phyloP scores from a whole-genome alignment of 2,113 vertebrate genomes.

The Myotis yumanensis region DNA sequence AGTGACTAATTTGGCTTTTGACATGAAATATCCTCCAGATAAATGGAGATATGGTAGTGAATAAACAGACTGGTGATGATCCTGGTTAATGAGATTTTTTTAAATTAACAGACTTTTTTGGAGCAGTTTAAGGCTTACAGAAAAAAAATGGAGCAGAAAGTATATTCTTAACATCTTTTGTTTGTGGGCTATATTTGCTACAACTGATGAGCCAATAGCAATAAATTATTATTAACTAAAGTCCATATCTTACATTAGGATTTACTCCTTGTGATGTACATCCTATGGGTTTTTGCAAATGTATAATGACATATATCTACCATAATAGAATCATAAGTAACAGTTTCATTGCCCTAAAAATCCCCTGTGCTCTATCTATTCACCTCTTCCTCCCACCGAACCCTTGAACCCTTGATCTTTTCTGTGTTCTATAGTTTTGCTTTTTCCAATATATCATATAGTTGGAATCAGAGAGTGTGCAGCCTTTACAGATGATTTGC shows the following conservation, averaged over 20 bases:
- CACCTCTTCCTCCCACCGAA: neutral
- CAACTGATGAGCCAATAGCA: neutral
- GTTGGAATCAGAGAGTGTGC: neutral
- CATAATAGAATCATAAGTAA: neutral
- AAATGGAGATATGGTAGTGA: neutral
- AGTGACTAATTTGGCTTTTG: conserved; percentile 37
- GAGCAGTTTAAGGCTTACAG: neutral
- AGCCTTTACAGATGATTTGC: neutral
- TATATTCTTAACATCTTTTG: neutral
- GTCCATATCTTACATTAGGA: neutral
- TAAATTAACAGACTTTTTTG: neutral
- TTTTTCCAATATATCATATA: neutral
- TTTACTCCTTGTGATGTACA: neutral
- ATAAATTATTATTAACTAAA: neutral
- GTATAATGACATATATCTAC: neutral
- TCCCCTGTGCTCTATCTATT: neutral
- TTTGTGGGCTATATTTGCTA: neutral
- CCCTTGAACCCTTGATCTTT: neutral
- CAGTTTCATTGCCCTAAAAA: neutral
- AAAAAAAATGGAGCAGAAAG: conserved; percentile 11
- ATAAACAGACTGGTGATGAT: conserved; percentile 17
- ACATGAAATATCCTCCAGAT: conserved; percentile 10
- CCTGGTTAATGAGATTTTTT: neutral
- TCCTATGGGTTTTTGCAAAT: neutral
- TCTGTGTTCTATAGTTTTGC: neutral